Percentiles rank a stretch among this genome's conserved stretches.
phyloP scores from a whole-genome alignment of 2,888 invertebrate genomes.

The Shargacucullia verbasci region DNA sequence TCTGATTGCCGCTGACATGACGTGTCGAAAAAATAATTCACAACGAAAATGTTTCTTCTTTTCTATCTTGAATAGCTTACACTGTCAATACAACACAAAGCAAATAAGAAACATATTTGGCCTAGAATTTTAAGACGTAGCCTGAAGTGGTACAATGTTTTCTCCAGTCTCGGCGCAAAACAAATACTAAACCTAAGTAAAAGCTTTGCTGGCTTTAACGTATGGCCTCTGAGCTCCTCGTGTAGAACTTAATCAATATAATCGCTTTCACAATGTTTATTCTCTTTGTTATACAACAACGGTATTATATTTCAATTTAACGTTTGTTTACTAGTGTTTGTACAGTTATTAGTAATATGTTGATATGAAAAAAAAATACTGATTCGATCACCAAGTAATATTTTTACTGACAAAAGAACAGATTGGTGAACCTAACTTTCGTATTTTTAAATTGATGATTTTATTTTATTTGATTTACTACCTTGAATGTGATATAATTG shows the following conservation, averaged over 20 bases:
- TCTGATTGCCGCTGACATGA: too few species aligned
- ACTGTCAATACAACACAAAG: conserved; percentile 34
- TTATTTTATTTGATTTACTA: too few species aligned
- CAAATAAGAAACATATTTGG: conserved; percentile 50
- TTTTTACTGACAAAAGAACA: too few species aligned
- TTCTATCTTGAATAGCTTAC: conserved; percentile 25
- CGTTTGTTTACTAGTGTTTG: conserved; percentile 9
- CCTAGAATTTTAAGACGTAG: conserved; percentile 47
- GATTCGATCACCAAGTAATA: not conserved
- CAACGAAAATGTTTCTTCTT: conserved; percentile 9
- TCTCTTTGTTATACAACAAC: conserved; percentile 34
- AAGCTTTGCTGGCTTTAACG: conserved; percentile 46
- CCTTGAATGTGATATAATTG: too few species aligned
- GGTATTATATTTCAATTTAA: conserved; percentile 33
- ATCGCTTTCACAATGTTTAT: conserved; percentile 45
- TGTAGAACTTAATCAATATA: conserved; percentile 46
- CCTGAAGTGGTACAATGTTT: conserved; percentile 43
- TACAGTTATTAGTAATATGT: conserved; percentile 16
- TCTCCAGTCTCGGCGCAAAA: conserved; percentile 44
- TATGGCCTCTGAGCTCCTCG: conserved; percentile 34
- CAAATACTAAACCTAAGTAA: conserved; percentile 53
- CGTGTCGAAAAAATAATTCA: too few species aligned
- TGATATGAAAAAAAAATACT: conserved; percentile 2
- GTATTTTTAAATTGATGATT: too few species aligned
- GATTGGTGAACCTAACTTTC: too few species aligned